Evolutionary conservation across 2,888 invertebrate genomes (phyloP), one percentile per base, ranked within the genome.

Genomic region (Chouioia cunea): DNA sequence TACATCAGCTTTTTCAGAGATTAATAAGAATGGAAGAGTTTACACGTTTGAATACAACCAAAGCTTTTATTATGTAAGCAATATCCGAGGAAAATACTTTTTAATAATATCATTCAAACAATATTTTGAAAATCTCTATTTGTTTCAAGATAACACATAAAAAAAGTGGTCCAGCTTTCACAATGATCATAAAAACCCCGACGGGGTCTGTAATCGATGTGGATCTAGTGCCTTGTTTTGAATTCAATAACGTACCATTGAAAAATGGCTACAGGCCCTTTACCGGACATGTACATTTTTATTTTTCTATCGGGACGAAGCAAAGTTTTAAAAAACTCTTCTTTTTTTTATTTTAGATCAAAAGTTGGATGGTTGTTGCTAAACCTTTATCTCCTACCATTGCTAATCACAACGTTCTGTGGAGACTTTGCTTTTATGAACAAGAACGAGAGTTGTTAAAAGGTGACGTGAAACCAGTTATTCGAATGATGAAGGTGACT

Each of bases 351-450:
- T 65, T 58, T 46, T 27, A 54, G 47, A 63, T 6, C 15, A 60
- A 27, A 36, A 56, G 10, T 15, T 90, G 89, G 87, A 82, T 87
- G 48, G 87, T 87, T 8, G 88, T 90, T 22, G 89, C 90, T 0
- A 89, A 89, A 76, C 79, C 81, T 0, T 8, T 46, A 20, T 27
- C 2, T 6, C 1, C 16, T 16, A 4, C 4, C n/a, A 10, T 1
- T 74, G 0, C 59, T 78, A n/a, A 75, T 70, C 52, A 79, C 79
- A 77, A 78, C 12, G 79, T 86, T 0, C 86, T 87, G 76, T 90
- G 90, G 90, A 83, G 90, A 16, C 84, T 89, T n/a, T 88, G 89
- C 12, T 90, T 89, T 79, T 89, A 89, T 74, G 86, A 87, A 63
- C 87, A 87, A 73, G 90, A 90, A 78, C 85, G 86, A 23, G 86